Percentiles rank a stretch among this genome's conserved stretches.
These are phyloP conservation scores for Empis stercorea DNA, from an alignment of 2,888 invertebrate species.

Conservation along the genomic window DNA sequence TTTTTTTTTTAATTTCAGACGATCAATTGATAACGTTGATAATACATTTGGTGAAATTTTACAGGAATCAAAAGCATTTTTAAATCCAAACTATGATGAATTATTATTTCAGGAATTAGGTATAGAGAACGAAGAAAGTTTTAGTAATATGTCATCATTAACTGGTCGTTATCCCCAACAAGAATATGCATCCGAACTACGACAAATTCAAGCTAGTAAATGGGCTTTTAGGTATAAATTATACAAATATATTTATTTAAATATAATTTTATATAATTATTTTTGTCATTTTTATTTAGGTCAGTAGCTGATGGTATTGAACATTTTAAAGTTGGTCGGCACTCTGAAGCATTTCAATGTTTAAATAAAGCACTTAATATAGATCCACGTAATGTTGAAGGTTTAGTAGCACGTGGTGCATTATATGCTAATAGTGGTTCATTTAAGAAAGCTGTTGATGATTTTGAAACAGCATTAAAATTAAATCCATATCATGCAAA, in stretches of 20 bases:
- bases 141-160: constrained; percentile 27
- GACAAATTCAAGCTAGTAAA: constrained; percentile 82
- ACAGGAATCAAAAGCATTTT: constrained; percentile 72
- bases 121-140: constrained; percentile 25
- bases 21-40: constrained; percentile 66
- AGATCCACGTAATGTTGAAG: constrained; percentile 84
- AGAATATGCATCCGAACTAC: constrained; percentile 72
- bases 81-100: constrained; percentile 79
- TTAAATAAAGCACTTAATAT: constrained; percentile 86
- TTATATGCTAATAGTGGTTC: constrained; percentile 88
- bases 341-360: constrained; percentile 89
- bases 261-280: neutral
- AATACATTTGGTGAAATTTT: constrained; percentile 69
- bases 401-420: constrained; percentile 81
- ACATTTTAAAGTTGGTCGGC: constrained; percentile 84
- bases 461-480: constrained; percentile 84
- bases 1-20: constrained; percentile 42
- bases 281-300: constrained; percentile 20
- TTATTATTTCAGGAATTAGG: constrained; percentile 63
- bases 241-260: neutral
- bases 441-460: constrained; percentile 85
- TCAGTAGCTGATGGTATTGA: constrained; percentile 92
- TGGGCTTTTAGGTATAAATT: constrained; percentile 75
- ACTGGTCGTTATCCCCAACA: constrained; percentile 64
- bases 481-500: constrained; percentile 82